phyloP scores from a whole-genome alignment of 2,113 vertebrate genomes.

The Gallinago undulata region DNA sequence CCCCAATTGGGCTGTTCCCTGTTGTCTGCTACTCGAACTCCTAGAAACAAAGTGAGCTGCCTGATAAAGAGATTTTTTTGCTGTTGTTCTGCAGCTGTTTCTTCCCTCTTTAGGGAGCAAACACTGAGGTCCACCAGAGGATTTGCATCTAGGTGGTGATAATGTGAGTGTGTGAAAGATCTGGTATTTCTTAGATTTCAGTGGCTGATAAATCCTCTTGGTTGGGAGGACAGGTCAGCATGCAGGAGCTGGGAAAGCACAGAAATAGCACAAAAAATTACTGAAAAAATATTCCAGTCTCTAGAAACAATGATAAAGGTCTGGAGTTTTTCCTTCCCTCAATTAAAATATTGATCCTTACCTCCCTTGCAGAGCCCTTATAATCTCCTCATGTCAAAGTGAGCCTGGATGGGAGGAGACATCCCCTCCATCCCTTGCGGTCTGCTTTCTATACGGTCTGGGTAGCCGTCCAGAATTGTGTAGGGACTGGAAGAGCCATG shows the following conservation, averaged over 20 bases:
- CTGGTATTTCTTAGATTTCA: neutral
- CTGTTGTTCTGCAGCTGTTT: neutral
- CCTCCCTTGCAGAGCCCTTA: accelerated
- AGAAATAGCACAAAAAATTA: neutral
- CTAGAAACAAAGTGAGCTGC: neutral
- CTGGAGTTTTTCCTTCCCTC: accelerated
- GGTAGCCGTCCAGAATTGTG: neutral
- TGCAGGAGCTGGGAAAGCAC: neutral
- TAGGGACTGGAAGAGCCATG: neutral
- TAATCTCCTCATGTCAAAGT: neutral
- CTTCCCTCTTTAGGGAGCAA: neutral
- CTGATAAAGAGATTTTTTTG: neutral
- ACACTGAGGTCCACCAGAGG: neutral
- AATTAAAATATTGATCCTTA: neutral
- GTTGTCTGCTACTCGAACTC: neutral
- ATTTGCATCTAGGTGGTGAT: neutral
- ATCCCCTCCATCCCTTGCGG: neutral
- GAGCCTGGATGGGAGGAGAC: neutral
- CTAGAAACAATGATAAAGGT: neutral
- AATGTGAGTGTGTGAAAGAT: neutral
- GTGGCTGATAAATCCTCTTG: neutral
- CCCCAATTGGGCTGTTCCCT: neutral
- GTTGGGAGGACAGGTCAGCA: neutral
- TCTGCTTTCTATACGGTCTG: neutral
- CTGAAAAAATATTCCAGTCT: neutral